Evolutionary conservation across 2,888 invertebrate genomes (phyloP), one percentile per base, ranked within the genome.

Genomic region (Leptopterna dolabrata): DNA sequence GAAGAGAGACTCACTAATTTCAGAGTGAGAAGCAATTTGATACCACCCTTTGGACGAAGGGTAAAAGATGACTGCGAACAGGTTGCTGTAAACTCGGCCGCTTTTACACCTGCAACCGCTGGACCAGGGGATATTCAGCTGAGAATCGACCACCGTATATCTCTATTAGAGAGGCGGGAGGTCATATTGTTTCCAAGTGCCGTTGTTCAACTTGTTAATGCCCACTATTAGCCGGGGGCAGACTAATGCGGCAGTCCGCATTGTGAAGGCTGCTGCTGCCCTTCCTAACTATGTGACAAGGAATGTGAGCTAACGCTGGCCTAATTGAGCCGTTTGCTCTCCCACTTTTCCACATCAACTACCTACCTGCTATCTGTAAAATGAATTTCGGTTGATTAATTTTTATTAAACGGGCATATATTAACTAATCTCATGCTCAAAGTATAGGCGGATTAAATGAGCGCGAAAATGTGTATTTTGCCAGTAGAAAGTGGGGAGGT

Each of bases 181-280:
- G 83, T 70, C 83, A 83, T 83, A 83, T 83, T 83, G 83, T 83
- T 83, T 83, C 83, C 83, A 83, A 83, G 83, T 83, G 83, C 83
- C 71, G 83, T 83, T 83, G 83, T 83, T 83, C 71, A 83, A 83
- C 70, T 70, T 70, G 83, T 83, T 83, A 83, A 83, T 83, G 83
- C 41, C 83, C 83, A 83, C 83, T 83, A 83, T 83, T 83, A 83
- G 83, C 83, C 71, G 9, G 27, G 71, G 41, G 55, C 41, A 63
- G 63, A 55, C 63, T 43, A 83, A 83, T 70, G 83, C 51, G 55
- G 29, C 36, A 71, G 43, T 83, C 83, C 83, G 63, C 83, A 70
- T 83, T 71, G 83, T 71, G 83, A 83, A 83, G 70, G 70, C 63
- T 36, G 30, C 70, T 43, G 70, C 63, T 36, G 30, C 70, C 71